Base-by-base conservation (phyloP, 2,888 invertebrate genomes). In the Clanis bilineata region DNA sequence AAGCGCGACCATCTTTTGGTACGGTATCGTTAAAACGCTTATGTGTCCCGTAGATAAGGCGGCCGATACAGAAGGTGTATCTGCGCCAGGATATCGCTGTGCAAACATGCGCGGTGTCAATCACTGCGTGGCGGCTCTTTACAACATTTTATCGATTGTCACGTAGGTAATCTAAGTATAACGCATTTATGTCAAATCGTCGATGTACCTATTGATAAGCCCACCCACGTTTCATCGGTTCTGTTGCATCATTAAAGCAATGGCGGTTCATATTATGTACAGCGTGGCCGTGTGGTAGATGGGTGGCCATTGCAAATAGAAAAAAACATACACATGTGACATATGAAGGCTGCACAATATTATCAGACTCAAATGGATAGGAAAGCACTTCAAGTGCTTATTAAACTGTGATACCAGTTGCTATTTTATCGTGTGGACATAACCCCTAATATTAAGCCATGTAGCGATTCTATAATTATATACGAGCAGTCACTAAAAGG, bases 131-230 rank as follows among this genome's bases (percentile, higher is more conserved):
- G 90, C 91, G 91, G 91, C 85, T 74, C 89, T 85, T 91, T 86
- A 86, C 86, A 90, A 87, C 85, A 82, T 85, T 82, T 88, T 92
- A 92, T 92, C 91, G 79, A 80, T 85, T 88, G 88, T 86, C 90
- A 87, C 83, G 86, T 85, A 78, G 68, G 77, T 80, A 90, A 90
- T 88, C 91, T 89, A 85, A 85, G 83, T 88, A 86, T 88, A 89
- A 89, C 90, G 87, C 90, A 88, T 90, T 91, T 90, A 86, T 88
- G 87, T 90, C 89, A 89, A 88, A 88, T 90, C 86, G 86, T 72
- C 83, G 89, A 90, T 89, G 82, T 87, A 83, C 77, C 79, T 76
- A 75, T 73, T 77, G 90, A 91, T 91, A 91, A 90, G 89, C 84
- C 89, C 90, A 90, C 90, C 89, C 89, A 89, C 86, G 85, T 81